Percentiles rank a stretch among this genome's conserved stretches.
phyloP scores from a whole-genome alignment of 2,888 invertebrate species.

The Noctua janthe region DNA sequence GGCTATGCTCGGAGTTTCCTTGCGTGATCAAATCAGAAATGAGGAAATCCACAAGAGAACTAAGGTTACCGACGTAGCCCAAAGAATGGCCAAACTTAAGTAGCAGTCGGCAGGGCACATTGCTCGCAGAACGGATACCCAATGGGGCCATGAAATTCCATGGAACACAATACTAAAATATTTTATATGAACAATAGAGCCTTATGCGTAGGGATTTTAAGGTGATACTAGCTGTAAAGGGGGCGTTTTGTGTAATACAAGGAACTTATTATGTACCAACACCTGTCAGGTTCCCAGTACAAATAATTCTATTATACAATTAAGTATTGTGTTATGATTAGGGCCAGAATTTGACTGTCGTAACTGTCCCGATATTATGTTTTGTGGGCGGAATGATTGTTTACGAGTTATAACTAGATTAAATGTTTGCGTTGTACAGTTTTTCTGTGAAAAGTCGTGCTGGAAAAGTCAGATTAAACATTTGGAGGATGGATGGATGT shows the following conservation, averaged over 20 bases:
- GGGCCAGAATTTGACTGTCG: slow-evolving; percentile 11
- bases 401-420: neutral
- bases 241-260: slow-evolving; percentile 28
- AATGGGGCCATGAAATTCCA: neutral
- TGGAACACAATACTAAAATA: neutral
- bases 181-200: neutral
- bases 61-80: no score
- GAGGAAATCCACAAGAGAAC: no score
- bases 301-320: slow-evolving; percentile 41
- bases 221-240: neutral
- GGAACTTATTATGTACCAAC: slow-evolving; percentile 18
- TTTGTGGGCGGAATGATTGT: neutral
- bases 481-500: neutral
- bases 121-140: no score
- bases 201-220: neutral
- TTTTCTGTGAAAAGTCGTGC: neutral
- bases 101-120: no score
- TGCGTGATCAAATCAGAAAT: no score
- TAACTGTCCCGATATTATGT: neutral
- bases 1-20: no score
- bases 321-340: slow-evolving; percentile 12
- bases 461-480: no score
- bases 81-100: no score
- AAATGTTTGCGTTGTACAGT: neutral
- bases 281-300: slow-evolving; percentile 45